Evolutionary conservation across 2,113 vertebrate genomes (phyloP), one percentile per base, ranked within the genome.

Genomic region (Cnemophilus loriae): DNA sequence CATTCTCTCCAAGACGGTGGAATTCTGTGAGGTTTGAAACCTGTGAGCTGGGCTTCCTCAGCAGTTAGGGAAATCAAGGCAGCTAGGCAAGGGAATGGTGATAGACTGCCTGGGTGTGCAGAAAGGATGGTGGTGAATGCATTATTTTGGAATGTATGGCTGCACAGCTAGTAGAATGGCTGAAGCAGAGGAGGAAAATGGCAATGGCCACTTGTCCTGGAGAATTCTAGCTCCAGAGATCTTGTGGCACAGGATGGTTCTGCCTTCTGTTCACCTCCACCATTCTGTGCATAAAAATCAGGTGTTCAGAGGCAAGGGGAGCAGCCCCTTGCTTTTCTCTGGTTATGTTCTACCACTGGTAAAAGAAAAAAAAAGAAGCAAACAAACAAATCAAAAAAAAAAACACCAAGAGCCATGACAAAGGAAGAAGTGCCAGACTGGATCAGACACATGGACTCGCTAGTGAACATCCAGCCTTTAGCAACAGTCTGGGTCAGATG

Each of bases 401-500:
- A 22, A 3, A 3, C 21, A 3, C 6, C 4, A 8, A 49, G 1
- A 6, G 1, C 4, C 32, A 32, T 44, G 39, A 35, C 12, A 7
- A 76, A 76, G 23, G 20, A 77, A 28, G 16, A 69, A 67, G 19
- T 35, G 42, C 55, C 71, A 90, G 35, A 44, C 30, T 56, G n/a
- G 20, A 76, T 83, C 67, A 85, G 49, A 57, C 44, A 56, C 44
- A 17, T 7, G 33, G 68, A 59, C 35, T 42, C 55, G 13, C 35
- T 33, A 61, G 27, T 10, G 18, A 3, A 0, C 32, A 84, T 28
- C 60, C 76, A 63, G 46, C 32, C 76, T 75, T 39, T 68, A 78
- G 20, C 21, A 81, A 7, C 44, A 63, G 8, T 26, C 39, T 3
- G 2, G 18, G 41, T 56, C 73, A 91, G 70, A 69, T 61, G 70